phyloP scores from a whole-genome alignment of 2,888 invertebrate species.

The Steinernema carpocapsae region DNA sequence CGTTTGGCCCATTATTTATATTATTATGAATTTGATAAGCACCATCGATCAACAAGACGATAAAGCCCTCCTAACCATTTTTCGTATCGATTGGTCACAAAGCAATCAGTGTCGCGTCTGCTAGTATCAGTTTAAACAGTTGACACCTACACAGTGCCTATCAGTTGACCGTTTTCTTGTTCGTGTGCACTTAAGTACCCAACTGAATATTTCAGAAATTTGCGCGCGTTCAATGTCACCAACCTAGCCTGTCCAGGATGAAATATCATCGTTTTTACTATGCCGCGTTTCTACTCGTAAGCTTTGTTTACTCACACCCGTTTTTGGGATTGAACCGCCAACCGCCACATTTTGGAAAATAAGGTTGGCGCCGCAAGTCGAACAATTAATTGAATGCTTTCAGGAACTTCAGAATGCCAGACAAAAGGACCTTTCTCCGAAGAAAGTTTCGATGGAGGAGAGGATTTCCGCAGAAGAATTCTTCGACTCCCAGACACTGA shows the following conservation, averaged over 20 bases:
- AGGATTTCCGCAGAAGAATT: too few relatives aligned
- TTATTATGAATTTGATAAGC: slow-evolving; percentile 25
- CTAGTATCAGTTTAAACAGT: slow-evolving; percentile 21
- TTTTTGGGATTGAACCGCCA: background rate
- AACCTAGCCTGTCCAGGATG: slow-evolving; percentile 25
- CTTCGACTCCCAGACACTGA: too few relatives aligned
- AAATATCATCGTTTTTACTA: slow-evolving; percentile 12
- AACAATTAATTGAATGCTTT: background rate
- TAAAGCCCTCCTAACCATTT: slow-evolving; percentile 16
- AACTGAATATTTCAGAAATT: background rate
- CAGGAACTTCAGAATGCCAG: background rate
- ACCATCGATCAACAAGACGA: slow-evolving; percentile 34
- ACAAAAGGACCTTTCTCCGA: background rate
- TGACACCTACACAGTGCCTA: slow-evolving; percentile 33
- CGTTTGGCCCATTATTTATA: background rate
- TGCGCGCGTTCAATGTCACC: slow-evolving; percentile 20
- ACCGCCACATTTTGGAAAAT: background rate
- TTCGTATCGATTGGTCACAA: slow-evolving; percentile 35
- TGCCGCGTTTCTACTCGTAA: background rate
- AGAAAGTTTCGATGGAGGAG: background rate
- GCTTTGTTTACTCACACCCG: slow-evolving; percentile 4
- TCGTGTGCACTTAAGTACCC: background rate
- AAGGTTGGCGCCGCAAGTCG: background rate
- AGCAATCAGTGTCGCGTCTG: slow-evolving; percentile 30
- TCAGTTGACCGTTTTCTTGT: slow-evolving; percentile 22